Evolutionary conservation across 2,113 vertebrate genomes (phyloP).

Genomic region (Corythoichthys intestinalis): DNA sequence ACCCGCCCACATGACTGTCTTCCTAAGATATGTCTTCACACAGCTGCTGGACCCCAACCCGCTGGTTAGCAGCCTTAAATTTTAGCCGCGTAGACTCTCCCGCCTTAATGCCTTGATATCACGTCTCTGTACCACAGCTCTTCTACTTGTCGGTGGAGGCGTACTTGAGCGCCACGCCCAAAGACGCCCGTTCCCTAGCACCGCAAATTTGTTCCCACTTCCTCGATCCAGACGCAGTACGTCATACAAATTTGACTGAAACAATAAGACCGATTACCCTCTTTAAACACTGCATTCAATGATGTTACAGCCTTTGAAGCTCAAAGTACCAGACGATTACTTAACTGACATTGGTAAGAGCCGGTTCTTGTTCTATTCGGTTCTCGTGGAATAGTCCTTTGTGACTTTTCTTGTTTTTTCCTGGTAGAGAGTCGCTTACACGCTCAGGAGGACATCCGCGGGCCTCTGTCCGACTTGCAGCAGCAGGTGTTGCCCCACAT

Average conservation of each 20-base stretch:
- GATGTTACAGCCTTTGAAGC: slow-evolving; percentile 78
- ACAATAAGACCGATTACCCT: too few relatives aligned
- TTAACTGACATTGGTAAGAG: slow-evolving; percentile 84
- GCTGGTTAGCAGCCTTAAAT: slow-evolving; percentile 69
- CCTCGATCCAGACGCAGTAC: slow-evolving; percentile 83
- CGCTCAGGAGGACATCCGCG: slow-evolving; percentile 79
- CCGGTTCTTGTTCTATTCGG: not conserved
- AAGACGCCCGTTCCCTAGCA: slow-evolving; percentile 80
- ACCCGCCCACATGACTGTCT: slow-evolving; percentile 85
- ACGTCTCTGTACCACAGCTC: slow-evolving; percentile 65
- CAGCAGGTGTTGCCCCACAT: slow-evolving; percentile 84
- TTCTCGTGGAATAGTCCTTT: not conserved
- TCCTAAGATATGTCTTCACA: slow-evolving; percentile 88
- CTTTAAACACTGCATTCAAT: not conserved
- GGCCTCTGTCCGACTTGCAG: slow-evolving; percentile 81
- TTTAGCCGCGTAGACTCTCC: not conserved
- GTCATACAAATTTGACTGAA: slow-evolving; percentile 27
- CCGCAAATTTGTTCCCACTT: slow-evolving; percentile 88
- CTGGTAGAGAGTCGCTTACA: slow-evolving; percentile 78
- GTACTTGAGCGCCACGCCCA: slow-evolving; percentile 78
- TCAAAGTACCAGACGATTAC: slow-evolving; percentile 81
- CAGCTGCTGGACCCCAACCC: slow-evolving; percentile 88
- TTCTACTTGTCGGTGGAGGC: slow-evolving; percentile 88
- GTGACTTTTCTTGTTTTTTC: not conserved
- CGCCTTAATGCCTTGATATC: not conserved